phyloP scores from a whole-genome alignment of 1,140 invertebrate species.

The Steinernema feltiae region DNA sequence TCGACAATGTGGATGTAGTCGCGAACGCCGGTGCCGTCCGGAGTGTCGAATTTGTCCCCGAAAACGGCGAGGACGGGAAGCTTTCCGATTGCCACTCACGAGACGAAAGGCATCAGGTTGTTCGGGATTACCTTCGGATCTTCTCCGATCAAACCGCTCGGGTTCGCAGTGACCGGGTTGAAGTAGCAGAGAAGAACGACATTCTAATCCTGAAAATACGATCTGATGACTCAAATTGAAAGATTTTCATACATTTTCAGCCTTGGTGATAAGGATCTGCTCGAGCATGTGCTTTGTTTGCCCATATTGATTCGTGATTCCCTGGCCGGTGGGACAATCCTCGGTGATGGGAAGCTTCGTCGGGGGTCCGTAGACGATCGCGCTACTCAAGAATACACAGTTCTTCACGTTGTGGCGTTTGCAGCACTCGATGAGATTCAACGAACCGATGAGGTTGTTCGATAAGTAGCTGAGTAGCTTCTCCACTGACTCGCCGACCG shows the following conservation, averaged over 20 bases:
- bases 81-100: constrained; percentile 88
- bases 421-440: constrained; percentile 83
- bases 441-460: constrained; percentile 84
- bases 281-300: constrained; percentile 96
- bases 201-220: constrained; percentile 72
- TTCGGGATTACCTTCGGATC: constrained; percentile 90
- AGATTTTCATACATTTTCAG: constrained; percentile 68
- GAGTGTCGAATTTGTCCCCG: constrained; percentile 85
- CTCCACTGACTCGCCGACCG: constrained; percentile 88
- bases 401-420: constrained; percentile 69
- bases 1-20: constrained; percentile 98
- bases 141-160: constrained; percentile 81
- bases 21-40: constrained; percentile 90
- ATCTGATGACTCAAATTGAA: constrained; percentile 18
- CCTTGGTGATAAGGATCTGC: constrained; percentile 83
- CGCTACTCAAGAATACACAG: constrained; percentile 86
- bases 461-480: constrained; percentile 83
- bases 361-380: constrained; percentile 86
- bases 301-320: constrained; percentile 93
- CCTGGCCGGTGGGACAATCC: constrained; percentile 71
- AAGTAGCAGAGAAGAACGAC: constrained; percentile 89
- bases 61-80: constrained; percentile 74
- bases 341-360: constrained; percentile 78
- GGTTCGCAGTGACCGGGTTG: constrained; percentile 95
- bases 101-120: constrained; percentile 92